Evolutionary conservation across 1,140 invertebrate genomes (phyloP).

Genomic region (Drosophila neocordata): DNA sequence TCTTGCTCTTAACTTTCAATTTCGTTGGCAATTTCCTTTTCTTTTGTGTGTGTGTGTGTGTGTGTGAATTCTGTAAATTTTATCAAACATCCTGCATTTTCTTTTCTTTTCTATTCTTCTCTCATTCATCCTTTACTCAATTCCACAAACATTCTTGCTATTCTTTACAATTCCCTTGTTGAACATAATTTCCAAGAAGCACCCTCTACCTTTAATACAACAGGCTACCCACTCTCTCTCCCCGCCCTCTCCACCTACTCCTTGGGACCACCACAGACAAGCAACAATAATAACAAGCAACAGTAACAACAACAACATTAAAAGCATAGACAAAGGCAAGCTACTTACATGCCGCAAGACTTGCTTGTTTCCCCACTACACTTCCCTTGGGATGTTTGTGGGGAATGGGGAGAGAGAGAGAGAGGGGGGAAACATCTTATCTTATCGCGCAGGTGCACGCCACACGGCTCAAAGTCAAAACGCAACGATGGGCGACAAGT

Average conservation of each 20-base stretch:
- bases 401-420: too few species aligned
- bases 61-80: conserved; percentile 11
- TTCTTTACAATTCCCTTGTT: conserved; percentile 66
- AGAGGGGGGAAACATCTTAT: conserved; percentile 48
- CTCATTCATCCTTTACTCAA: conserved; percentile 49
- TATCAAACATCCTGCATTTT: conserved; percentile 16
- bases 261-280: too few species aligned
- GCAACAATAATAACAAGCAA: conserved; percentile 32
- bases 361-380: conserved; percentile 24
- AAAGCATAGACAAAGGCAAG: conserved; percentile 62
- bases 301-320: conserved; percentile 71
- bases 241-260: conserved; percentile 1
- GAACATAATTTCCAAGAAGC: conserved; percentile 72
- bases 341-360: conserved; percentile 77
- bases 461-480: conserved; percentile 51
- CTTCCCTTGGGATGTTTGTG: background rate
- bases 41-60: conserved; percentile 3
- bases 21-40: conserved; percentile 13
- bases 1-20: background rate
- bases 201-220: conserved; percentile 2
- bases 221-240: background rate
- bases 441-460: conserved; percentile 78
- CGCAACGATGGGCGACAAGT: conserved; percentile 37
- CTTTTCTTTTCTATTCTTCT: conserved; percentile 19
- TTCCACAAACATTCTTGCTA: conserved; percentile 60